Evolutionary conservation across 2,797 vertebrate species (phyloP), one percentile per base, ranked within the genome.

Genomic region (Pogoniulus pusillus): DNA sequence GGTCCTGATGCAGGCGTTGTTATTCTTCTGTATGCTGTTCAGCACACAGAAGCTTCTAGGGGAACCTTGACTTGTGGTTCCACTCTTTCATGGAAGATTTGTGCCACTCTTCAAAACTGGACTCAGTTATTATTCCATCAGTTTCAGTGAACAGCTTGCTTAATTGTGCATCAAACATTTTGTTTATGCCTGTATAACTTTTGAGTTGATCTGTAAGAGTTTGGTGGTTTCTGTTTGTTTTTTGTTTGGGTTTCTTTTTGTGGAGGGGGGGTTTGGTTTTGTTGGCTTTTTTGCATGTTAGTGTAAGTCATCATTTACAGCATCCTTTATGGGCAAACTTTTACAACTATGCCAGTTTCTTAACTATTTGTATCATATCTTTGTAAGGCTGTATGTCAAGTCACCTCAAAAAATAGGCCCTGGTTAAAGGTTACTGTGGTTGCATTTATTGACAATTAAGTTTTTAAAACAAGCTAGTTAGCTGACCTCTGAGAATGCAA

Each of bases 381-480:
- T 70, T 95, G 54, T 90, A 89, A 88, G 71, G 75, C 41, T 55
- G 4, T 64, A 75, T 75, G 57, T 91, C 58, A 91, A 63, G 20
- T 30, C 62, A 82, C 4, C 71, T 85, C 89, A 91, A 91, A 78
- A 87, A 87, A 68, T 89, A 86, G 66, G 55, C 78, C 60, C 84
- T 89, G 81, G 82, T 94, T 95, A 93, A 96, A 96, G 79, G 85
- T 90, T 96, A 91, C 85, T 73, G 63, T 75, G 35, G 92, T 93
- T 95, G 35, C 78, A 24, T 84, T 91, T 93, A 86, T 77, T 63
- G 82, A 82, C 81, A 91, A 77, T 94, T 89, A 89, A 70, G 78
- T 81, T 93, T 90, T 91, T 54, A 83, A 93, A 95, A 72, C 91
- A 94, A 96, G 94, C 89, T 93, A 84, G 90, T 95, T 96, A 94